Conservation (phyloP, 1,140 invertebrate genomes). For the Drosophila aff. region DNA sequence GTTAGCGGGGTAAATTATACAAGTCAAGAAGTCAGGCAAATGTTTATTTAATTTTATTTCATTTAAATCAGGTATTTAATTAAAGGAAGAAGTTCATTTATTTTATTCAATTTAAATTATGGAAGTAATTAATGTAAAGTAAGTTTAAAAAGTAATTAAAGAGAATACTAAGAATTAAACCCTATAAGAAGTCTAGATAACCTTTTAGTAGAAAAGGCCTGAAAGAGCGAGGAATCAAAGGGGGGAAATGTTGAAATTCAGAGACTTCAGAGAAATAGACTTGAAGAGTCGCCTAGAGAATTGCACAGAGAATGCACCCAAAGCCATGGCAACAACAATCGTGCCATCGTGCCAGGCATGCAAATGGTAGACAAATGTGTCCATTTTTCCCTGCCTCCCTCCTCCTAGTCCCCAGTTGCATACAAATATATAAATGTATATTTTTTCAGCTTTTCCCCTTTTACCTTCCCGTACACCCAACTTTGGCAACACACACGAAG, state of each 20-base stretch:
- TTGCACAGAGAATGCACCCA: constrained; percentile 8
- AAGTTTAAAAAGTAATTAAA: too few species aligned
- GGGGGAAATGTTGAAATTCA: not conserved
- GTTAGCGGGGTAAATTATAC: not conserved
- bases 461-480: not conserved
- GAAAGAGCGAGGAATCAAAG: not conserved
- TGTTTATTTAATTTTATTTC: not conserved
- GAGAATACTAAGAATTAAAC: too few species aligned
- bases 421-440: not conserved
- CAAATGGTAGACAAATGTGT: constrained; percentile 39
- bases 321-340: constrained; percentile 15
- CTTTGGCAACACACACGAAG: constrained; percentile 7
- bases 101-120: not conserved
- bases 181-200: too few species aligned
- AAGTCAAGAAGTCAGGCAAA: not conserved
- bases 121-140: too few species aligned
- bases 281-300: not conserved
- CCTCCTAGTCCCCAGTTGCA: not conserved
- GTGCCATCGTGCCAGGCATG: constrained; percentile 51
- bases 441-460: not conserved
- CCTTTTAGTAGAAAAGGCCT: not conserved
- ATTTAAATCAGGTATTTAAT: not conserved
- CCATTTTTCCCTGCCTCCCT: not conserved
- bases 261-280: not conserved
- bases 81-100: not conserved